Percentiles rank a stretch among this genome's conserved stretches.
phyloP scores from a whole-genome alignment of 1,140 invertebrate genomes.

The Dolichoris vasculosae region DNA sequence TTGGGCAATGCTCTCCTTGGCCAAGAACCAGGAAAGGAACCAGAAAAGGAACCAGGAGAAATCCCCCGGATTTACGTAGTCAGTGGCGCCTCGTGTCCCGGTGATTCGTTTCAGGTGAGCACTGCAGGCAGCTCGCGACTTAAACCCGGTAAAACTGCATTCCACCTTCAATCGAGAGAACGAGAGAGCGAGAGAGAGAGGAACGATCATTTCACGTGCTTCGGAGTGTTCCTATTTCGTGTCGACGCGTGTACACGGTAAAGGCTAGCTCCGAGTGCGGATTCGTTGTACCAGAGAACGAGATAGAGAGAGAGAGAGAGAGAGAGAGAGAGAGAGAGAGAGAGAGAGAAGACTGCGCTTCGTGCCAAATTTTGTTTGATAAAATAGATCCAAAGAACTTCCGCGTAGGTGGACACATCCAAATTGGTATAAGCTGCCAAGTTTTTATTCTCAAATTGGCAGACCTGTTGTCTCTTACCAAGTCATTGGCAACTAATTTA shows the following conservation, averaged over 20 bases:
- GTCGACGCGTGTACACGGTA: not conserved
- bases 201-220: not conserved
- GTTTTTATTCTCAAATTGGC: not conserved
- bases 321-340: not conserved
- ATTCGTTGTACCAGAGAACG: not conserved
- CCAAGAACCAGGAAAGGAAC: not conserved
- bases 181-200: not conserved
- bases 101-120: not conserved
- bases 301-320: not conserved
- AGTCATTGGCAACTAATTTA: not conserved
- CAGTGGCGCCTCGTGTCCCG: slow-evolving; percentile 18
- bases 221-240: not conserved
- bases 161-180: slow-evolving; percentile 22
- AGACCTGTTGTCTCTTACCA: not conserved
- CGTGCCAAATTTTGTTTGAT: not conserved
- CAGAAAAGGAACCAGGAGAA: not conserved
- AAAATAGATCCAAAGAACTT: not conserved
- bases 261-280: not conserved
- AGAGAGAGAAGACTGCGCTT: not conserved
- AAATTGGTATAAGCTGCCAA: not conserved
- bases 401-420: not conserved
- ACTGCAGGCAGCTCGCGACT: not conserved
- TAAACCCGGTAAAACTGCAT: slow-evolving; percentile 37
- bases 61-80: not conserved
- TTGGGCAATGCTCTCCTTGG: not conserved